phyloP scores from a whole-genome alignment of 2,888 invertebrate species.

The Ornithoptera priamus region DNA sequence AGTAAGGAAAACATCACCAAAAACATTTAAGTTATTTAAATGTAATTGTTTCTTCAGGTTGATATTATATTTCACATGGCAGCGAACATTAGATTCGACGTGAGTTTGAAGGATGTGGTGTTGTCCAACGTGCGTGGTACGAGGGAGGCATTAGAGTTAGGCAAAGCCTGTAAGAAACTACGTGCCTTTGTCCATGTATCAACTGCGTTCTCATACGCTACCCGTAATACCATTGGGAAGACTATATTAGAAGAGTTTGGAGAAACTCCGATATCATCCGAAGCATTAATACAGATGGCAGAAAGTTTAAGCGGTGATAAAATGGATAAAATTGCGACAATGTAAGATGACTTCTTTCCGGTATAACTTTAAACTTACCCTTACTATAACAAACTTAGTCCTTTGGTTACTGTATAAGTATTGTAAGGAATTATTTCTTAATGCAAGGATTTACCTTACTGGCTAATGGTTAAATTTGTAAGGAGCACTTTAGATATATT shows the following conservation, averaged over 20 bases:
- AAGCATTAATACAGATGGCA: constrained; percentile 41
- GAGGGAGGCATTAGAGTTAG: constrained; percentile 13
- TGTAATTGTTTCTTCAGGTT: constrained; percentile 31
- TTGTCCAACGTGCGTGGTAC: constrained; percentile 8
- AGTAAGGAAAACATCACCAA: constrained; percentile 36
- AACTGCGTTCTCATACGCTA: constrained; percentile 68
- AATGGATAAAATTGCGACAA: not conserved
- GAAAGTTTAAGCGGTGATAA: constrained; percentile 34
- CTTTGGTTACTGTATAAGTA: too few relatives aligned
- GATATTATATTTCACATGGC: constrained; percentile 59
- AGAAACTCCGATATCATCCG: constrained; percentile 35
- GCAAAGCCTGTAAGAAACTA: constrained; percentile 8
- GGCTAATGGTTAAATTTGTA: too few relatives aligned
- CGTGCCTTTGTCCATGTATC: constrained; percentile 40
- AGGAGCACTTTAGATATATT: too few relatives aligned
- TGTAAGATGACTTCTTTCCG: constrained; percentile 3
- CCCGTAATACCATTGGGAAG: constrained; percentile 26
- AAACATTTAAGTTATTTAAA: too few relatives aligned
- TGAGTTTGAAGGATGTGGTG: constrained; percentile 49
- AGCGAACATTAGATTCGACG: constrained; percentile 86
- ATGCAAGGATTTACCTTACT: too few relatives aligned
- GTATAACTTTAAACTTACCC: not conserved
- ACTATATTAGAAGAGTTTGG: constrained; percentile 41
- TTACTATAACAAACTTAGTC: not conserved
- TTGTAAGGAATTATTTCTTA: too few relatives aligned